phyloP scores from a whole-genome alignment of 2,888 invertebrate species.

The Fragum sueziense region DNA sequence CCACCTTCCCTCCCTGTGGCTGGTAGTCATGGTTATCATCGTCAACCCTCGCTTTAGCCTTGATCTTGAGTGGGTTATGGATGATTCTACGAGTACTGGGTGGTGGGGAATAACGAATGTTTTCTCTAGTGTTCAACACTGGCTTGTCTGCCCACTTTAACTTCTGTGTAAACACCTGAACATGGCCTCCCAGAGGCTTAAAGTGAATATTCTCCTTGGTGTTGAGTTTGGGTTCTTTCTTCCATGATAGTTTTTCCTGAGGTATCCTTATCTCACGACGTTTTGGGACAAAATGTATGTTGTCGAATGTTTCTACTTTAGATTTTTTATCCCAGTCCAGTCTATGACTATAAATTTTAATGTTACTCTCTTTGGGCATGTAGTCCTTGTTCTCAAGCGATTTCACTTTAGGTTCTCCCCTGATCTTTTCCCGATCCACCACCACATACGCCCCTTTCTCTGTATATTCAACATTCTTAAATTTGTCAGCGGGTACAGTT shows the following conservation, averaged over 20 bases:
- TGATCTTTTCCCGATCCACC: constrained; percentile 43
- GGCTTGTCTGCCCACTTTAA: constrained; percentile 69
- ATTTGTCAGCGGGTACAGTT: constrained; percentile 63
- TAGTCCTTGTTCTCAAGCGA: constrained; percentile 67
- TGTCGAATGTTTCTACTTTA: constrained; percentile 65
- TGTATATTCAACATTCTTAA: constrained; percentile 67
- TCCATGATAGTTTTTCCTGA: constrained; percentile 66
- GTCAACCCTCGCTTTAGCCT: constrained; percentile 65
- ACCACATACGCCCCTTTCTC: constrained; percentile 59
- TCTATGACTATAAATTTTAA: constrained; percentile 53
- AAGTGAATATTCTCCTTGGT: constrained; percentile 90
- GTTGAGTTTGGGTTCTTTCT: constrained; percentile 94
- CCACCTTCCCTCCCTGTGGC: constrained; percentile 85
- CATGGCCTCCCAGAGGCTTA: constrained; percentile 61
- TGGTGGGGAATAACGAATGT: constrained; percentile 52
- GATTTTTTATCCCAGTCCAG: constrained; percentile 54
- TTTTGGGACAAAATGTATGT: constrained; percentile 56
- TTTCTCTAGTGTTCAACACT: constrained; percentile 59
- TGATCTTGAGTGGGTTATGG: constrained; percentile 54
- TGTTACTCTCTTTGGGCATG: constrained; percentile 62
- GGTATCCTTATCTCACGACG: constrained; percentile 59
- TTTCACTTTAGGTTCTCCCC: constrained; percentile 62
- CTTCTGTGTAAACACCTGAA: constrained; percentile 57
- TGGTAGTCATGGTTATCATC: constrained; percentile 85
- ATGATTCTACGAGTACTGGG: constrained; percentile 55